These are phyloP conservation scores for Heptranchias perlo DNA, from an alignment of 2,113 vertebrate species.

Conservation along the genomic window DNA sequence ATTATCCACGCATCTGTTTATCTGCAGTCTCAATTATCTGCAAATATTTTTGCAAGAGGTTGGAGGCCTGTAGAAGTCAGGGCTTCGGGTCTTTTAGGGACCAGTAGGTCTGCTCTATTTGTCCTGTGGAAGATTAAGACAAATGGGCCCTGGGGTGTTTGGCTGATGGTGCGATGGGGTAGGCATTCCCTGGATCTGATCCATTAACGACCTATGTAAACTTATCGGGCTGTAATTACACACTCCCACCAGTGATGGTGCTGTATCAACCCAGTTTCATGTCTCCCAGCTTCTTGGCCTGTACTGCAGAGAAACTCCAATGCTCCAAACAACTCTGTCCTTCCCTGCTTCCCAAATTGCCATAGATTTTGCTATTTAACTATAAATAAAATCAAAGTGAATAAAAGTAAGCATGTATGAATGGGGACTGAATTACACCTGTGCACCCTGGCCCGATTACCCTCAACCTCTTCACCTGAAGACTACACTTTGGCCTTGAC, in stretches of 20 bases:
- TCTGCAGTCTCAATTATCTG: background rate
- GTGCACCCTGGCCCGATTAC: background rate
- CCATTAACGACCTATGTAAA: background rate
- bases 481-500: background rate
- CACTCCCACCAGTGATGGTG: background rate
- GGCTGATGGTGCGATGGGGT: background rate
- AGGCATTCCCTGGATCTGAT: background rate
- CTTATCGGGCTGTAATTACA: too few relatives aligned
- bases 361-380: background rate
- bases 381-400: background rate
- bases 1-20: background rate
- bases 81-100: background rate
- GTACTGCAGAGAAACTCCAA: background rate
- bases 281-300: background rate
- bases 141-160: background rate
- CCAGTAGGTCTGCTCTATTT: background rate
- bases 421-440: background rate
- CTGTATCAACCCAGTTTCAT: background rate
- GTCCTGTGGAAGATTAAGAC: background rate
- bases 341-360: background rate
- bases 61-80: background rate
- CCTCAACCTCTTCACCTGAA: background rate
- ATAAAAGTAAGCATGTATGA: background rate
- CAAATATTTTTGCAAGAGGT: background rate
- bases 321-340: background rate